phyloP scores from a whole-genome alignment of 1,140 invertebrate species.

The Drosophila watanabei region DNA sequence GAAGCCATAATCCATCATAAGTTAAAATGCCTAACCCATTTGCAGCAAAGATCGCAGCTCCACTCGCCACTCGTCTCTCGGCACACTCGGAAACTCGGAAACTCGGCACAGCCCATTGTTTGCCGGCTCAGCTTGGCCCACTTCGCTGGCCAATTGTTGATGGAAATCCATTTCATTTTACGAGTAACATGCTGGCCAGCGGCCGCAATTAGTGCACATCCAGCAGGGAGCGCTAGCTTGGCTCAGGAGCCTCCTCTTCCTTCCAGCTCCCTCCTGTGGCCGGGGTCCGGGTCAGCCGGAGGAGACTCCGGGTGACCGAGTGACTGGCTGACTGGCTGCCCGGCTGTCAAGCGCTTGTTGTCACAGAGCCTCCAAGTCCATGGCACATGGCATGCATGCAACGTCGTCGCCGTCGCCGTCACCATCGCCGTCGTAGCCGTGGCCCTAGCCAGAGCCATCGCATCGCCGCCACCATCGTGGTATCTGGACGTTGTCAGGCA shows the following conservation, averaged over 20 bases:
- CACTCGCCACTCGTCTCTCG: background rate
- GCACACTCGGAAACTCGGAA: background rate
- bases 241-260: constrained; percentile 34
- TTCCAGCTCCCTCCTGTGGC: background rate
- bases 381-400: constrained; percentile 69
- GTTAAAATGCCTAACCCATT: constrained; percentile 67
- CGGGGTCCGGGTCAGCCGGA: constrained; percentile 12
- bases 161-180: constrained; percentile 85
- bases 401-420: constrained; percentile 31
- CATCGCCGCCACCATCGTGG: constrained; percentile 33
- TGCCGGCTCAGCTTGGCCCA: constrained; percentile 13
- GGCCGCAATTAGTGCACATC: constrained; percentile 82
- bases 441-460: background rate
- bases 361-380: constrained; percentile 40
- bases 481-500: constrained; percentile 81
- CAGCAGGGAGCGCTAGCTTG: constrained; percentile 58
- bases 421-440: background rate
- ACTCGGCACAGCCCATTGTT: constrained; percentile 25
- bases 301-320: constrained; percentile 16
- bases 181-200: constrained; percentile 67
- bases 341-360: constrained; percentile 59
- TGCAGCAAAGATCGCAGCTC: constrained; percentile 39
- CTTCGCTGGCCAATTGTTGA: constrained; percentile 73
- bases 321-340: constrained; percentile 18
- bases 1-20: constrained; percentile 78